Evolutionary conservation across 2,113 vertebrate species (phyloP).

Genomic region (Nycticryphes semicollaris): DNA sequence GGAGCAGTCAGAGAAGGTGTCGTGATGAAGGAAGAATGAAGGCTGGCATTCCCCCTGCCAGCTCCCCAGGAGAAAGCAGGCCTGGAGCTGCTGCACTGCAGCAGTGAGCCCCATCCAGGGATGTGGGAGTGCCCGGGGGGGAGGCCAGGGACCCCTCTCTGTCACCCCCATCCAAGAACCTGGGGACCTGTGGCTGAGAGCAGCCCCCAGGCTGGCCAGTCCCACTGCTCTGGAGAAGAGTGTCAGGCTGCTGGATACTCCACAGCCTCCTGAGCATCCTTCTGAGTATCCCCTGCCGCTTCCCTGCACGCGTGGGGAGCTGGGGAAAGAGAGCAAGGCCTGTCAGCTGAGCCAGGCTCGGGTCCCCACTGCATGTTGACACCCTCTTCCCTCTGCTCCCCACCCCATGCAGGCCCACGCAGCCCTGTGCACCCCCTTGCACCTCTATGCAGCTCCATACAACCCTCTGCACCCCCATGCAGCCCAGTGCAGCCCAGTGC

Average conservation of each 20-base stretch:
- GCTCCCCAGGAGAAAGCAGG: background rate
- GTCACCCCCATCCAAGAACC: background rate
- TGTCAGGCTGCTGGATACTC: background rate
- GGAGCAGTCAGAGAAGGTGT: background rate
- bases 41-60: background rate
- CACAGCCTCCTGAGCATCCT: background rate
- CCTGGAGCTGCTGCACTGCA: slow-evolving; percentile 44
- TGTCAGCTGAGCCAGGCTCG: background rate
- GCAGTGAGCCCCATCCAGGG: background rate
- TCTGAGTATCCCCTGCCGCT: background rate
- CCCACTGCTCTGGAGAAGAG: background rate
- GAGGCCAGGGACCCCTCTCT: background rate
- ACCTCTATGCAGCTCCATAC: background rate
- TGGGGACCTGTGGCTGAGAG: background rate
- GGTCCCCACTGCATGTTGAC: background rate
- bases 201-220: fast-evolving
- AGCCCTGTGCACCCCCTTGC: background rate
- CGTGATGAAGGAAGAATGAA: background rate
- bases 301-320: fast-evolving
- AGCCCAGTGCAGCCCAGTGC: background rate
- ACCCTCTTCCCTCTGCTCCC: background rate
- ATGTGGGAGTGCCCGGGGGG: background rate
- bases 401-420: background rate
- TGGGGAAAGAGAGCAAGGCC: background rate
- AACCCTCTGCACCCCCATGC: fast-evolving